A percentile compares a stretch with the other conserved stretches of the same genome.
These are phyloP conservation scores for Lissocephala sabroskyi DNA, from an alignment of 2,888 invertebrate species.

Conservation along the genomic window DNA sequence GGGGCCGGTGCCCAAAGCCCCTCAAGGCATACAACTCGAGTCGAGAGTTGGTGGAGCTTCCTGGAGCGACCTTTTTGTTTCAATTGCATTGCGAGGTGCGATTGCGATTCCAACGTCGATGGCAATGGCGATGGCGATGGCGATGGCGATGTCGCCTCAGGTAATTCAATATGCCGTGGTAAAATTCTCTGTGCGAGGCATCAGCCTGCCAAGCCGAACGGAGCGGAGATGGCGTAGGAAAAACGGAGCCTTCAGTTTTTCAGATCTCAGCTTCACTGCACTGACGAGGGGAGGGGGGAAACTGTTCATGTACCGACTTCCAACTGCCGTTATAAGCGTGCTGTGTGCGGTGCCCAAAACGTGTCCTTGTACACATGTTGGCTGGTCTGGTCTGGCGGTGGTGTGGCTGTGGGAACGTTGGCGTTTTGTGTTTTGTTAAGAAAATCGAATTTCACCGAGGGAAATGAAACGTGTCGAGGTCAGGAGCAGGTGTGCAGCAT, in stretches of 20 bases:
- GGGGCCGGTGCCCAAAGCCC: too few relatives aligned
- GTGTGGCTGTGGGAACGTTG: background rate
- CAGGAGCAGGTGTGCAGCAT: conserved; percentile 16
- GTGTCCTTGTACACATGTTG: background rate
- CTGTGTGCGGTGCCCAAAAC: background rate
- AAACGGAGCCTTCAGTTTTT: too few relatives aligned
- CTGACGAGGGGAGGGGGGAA: too few relatives aligned
- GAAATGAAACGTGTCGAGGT: conserved; percentile 20
- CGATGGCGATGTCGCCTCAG: background rate
- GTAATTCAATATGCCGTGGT: conserved; percentile 6
- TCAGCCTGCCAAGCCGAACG: background rate
- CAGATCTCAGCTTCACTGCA: too few relatives aligned
- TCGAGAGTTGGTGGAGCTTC: too few relatives aligned
- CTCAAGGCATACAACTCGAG: too few relatives aligned
- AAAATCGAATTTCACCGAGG: conserved; percentile 16
- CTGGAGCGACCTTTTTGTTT: conserved; percentile 7
- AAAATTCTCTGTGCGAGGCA: background rate
- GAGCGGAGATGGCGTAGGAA: background rate
- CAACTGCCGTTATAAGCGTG: too few relatives aligned
- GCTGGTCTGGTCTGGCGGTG: background rate
- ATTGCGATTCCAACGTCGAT: background rate
- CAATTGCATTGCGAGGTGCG: conserved; percentile 4
- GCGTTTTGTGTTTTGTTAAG: conserved; percentile 14
- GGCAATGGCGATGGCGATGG: too few relatives aligned
- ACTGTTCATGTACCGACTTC: too few relatives aligned